phyloP scores from a whole-genome alignment of 2,888 invertebrate species.

The Cistogaster globosa region DNA sequence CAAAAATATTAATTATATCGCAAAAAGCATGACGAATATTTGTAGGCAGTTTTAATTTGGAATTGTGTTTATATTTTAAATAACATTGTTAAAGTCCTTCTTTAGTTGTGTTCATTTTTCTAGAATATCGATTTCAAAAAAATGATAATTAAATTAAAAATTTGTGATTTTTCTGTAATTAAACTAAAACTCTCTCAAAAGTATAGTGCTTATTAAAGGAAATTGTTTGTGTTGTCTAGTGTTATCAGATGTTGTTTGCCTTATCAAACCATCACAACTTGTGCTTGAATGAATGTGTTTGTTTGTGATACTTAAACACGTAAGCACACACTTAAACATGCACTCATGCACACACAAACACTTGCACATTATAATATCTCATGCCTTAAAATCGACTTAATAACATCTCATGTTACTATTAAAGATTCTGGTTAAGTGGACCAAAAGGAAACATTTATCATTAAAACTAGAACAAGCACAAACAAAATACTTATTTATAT shows the following conservation, averaged over 20 bases:
- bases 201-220: too few relatives aligned
- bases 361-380: conserved; percentile 17
- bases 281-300: background rate
- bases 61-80: too few relatives aligned
- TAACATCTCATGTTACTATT: conserved; percentile 58
- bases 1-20: too few relatives aligned
- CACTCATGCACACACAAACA: background rate
- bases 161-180: too few relatives aligned
- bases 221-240: too few relatives aligned
- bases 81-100: too few relatives aligned
- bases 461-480: conserved; percentile 63
- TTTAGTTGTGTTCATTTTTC: too few relatives aligned
- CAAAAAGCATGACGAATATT: too few relatives aligned
- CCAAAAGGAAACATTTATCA: conserved; percentile 67
- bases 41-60: too few relatives aligned
- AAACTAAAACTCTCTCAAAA: too few relatives aligned
- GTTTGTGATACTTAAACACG: background rate
- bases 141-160: too few relatives aligned
- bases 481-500: background rate
- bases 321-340: background rate
- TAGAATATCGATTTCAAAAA: too few relatives aligned
- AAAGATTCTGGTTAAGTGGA: conserved; percentile 66
- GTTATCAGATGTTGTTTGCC: conserved; percentile 26
- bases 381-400: conserved; percentile 59
- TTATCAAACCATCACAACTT: conserved; percentile 25